These are phyloP conservation scores for Drosophila kokeensis DNA, from an alignment of 2,888 invertebrate species.

Conservation along the genomic window DNA sequence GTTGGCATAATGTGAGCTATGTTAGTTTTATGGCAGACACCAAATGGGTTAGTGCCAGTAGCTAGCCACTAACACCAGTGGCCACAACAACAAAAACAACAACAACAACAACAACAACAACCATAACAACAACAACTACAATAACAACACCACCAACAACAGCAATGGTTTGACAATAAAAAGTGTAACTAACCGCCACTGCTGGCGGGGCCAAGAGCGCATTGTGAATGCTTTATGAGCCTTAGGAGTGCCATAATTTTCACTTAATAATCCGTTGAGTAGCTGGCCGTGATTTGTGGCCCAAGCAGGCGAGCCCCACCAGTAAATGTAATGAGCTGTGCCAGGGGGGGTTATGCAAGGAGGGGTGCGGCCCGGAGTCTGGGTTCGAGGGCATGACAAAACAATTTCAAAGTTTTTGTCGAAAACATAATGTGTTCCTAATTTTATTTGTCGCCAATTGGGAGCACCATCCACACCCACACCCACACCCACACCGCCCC, in stretches of 20 bases:
- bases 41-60: conserved; percentile 68
- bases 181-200: conserved; percentile 74
- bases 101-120: conserved; percentile 9
- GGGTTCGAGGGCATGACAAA: conserved; percentile 42
- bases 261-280: conserved; percentile 81
- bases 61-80: conserved; percentile 15
- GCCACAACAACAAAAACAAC: conserved; percentile 7
- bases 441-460: conserved; percentile 82
- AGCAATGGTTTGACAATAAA: conserved; percentile 73
- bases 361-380: not conserved
- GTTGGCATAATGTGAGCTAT: conserved; percentile 71
- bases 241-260: conserved; percentile 82
- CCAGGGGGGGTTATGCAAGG: conserved; percentile 10
- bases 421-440: conserved; percentile 81
- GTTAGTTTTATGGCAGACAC: conserved; percentile 76
- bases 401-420: conserved; percentile 78
- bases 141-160: conserved; percentile 13
- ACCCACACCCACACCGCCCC: not conserved
- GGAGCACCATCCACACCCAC: conserved; percentile 41
- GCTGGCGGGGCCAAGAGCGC: conserved; percentile 59
- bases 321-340: conserved; percentile 65
- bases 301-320: conserved; percentile 21
- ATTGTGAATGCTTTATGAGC: conserved; percentile 81
- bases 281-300: conserved; percentile 77
- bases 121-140: conserved; percentile 12